These are phyloP conservation scores for Myrmophylax atrothorax DNA, from an alignment of 2,113 vertebrate genomes.

Conservation along the genomic window DNA sequence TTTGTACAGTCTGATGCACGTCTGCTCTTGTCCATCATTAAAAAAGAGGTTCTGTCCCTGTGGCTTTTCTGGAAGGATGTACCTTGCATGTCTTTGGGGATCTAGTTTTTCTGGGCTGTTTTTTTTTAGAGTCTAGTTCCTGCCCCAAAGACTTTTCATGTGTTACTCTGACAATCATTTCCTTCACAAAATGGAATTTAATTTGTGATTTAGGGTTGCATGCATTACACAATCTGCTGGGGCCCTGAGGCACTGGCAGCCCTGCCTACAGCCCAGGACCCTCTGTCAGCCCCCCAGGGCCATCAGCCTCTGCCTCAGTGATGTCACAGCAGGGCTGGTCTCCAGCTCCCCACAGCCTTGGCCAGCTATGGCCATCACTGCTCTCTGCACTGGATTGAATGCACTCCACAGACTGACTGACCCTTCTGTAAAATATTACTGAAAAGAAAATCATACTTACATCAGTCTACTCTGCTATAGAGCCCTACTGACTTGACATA, in stretches of 20 bases:
- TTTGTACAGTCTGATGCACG: rapidly evolving
- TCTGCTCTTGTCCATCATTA: background rate
- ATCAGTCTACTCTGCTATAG: background rate
- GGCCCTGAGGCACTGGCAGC: background rate
- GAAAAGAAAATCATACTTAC: background rate
- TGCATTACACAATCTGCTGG: background rate
- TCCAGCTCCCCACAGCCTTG: background rate
- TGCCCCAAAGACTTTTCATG: background rate
- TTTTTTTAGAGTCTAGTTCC: background rate
- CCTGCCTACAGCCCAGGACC: background rate
- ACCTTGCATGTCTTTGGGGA: background rate
- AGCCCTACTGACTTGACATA: background rate
- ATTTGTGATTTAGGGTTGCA: background rate
- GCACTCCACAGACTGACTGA: background rate
- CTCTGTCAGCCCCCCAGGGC: background rate
- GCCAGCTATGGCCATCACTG: rapidly evolving
- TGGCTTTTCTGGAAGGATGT: rapidly evolving
- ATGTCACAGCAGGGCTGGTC: background rate
- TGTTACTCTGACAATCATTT: background rate
- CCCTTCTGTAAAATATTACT: background rate
- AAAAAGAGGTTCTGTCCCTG: background rate
- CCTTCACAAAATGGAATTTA: background rate
- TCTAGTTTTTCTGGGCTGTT: background rate
- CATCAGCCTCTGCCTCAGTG: background rate
- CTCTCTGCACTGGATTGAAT: background rate